phyloP scores from a whole-genome alignment of 1,140 invertebrate genomes.

The Brachionus koreanus region DNA sequence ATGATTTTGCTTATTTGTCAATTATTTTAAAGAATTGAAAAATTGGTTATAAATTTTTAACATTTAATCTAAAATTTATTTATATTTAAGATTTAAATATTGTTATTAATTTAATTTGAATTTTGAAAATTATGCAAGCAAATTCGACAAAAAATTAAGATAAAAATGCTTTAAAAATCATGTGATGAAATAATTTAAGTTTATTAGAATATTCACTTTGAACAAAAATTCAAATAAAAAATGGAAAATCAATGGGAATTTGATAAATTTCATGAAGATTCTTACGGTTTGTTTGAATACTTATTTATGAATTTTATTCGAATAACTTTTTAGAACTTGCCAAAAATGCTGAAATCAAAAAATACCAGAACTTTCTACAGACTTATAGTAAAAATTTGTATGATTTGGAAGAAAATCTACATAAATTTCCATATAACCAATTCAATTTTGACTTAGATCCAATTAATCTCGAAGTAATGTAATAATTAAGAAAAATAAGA shows the following conservation, averaged over 20 bases:
- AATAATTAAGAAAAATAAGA: not conserved
- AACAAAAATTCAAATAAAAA: not conserved
- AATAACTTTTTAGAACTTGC: conserved; percentile 9
- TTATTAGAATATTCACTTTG: not conserved
- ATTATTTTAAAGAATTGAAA: too few species aligned
- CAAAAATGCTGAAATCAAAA: conserved; percentile 36
- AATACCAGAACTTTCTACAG: conserved; percentile 34
- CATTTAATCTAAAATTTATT: too few species aligned
- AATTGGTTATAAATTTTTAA: too few species aligned
- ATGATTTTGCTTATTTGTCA: too few species aligned
- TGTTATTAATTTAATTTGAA: not conserved
- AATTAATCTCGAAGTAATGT: conserved; percentile 35
- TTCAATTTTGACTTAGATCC: conserved; percentile 42
- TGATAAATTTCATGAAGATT: conserved; percentile 45
- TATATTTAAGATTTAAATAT: too few species aligned
- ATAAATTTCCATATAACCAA: conserved; percentile 29
- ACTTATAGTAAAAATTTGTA: conserved; percentile 39
- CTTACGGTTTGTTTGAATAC: not conserved
- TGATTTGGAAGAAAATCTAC: conserved; percentile 14
- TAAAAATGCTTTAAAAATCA: not conserved
- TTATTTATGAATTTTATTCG: not conserved
- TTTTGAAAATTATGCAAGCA: not conserved
- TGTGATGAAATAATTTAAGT: not conserved
- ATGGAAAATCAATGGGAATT: conserved; percentile 44
- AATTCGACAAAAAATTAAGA: not conserved